Conservation (phyloP, 1,140 invertebrate genomes). For the Aplysia californica region DNA sequence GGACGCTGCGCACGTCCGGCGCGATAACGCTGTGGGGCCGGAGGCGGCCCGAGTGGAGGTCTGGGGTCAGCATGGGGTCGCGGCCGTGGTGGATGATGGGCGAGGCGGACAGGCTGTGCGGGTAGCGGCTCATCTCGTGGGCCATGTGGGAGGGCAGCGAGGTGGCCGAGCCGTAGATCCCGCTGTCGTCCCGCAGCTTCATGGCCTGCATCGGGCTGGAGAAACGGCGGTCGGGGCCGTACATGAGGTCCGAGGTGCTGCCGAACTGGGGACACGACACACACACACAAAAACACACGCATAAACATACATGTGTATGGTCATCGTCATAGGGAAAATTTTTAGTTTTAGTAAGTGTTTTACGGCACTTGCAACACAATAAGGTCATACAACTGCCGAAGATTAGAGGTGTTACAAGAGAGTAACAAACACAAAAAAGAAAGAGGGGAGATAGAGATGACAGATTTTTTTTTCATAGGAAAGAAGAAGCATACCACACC, state of each 20-base stretch:
- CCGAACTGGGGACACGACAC: conserved; percentile 45
- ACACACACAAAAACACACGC: no score
- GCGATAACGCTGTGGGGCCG: conserved; percentile 29
- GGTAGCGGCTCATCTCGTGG: conserved; percentile 6
- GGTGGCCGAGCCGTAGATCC: conserved; percentile 47
- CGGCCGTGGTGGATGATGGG: conserved; percentile 24
- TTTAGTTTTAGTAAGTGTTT: no score
- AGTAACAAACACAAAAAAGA: no score
- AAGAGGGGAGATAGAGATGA: no score
- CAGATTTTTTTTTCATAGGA: no score
- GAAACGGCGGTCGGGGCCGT: conserved; percentile 43
- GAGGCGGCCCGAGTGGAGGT: conserved; percentile 4
- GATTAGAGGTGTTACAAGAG: no score
- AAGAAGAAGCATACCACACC: no score
- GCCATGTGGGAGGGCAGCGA: conserved; percentile 26
- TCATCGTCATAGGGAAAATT: no score
- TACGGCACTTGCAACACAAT: no score
- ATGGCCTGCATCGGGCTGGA: conserved; percentile 41
- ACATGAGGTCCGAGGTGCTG: conserved; percentile 42
- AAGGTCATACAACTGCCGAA: no score
- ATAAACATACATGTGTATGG: no score
- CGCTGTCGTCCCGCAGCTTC: conserved; percentile 55
- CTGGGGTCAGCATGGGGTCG: conserved; percentile 17
- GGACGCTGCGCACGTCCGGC: conserved; percentile 23
- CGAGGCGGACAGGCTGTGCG: conserved; percentile 29